Evolutionary conservation across 2,797 vertebrate species (phyloP).

Genomic region (Nyctalus aviator): DNA sequence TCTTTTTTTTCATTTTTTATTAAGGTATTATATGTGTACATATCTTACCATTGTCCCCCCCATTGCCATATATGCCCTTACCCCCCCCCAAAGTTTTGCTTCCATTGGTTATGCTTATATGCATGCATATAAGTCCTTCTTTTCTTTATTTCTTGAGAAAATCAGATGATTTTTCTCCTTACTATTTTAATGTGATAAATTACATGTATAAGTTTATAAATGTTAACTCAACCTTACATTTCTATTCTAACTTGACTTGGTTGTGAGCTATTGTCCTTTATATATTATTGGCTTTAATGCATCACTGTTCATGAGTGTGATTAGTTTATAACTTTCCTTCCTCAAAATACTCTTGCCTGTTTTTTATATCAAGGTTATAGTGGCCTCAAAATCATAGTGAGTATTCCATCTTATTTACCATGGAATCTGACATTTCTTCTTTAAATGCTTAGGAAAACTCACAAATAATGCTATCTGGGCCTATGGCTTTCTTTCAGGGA

Average conservation of each 20-base stretch:
- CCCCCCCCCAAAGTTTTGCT: too few species aligned
- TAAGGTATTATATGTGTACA: too few species aligned
- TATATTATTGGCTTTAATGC: not conserved
- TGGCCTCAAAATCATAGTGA: not conserved
- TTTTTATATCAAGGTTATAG: not conserved
- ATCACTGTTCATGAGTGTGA: not conserved
- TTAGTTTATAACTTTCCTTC: not conserved
- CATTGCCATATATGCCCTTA: too few species aligned
- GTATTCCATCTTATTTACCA: not conserved
- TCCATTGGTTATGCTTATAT: too few species aligned
- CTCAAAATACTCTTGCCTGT: not conserved
- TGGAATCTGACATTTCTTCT: not conserved
- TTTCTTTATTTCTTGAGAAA: not conserved
- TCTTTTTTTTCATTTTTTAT: too few species aligned
- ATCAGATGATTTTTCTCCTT: not conserved
- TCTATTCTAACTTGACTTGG: not conserved
- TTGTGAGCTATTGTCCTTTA: not conserved
- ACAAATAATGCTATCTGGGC: not conserved
- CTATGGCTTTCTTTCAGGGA: not conserved
- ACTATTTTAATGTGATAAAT: not conserved
- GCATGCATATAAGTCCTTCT: not conserved
- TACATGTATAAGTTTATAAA: not conserved
- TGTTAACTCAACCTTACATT: not conserved
- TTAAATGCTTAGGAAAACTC: not conserved
- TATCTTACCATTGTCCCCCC: too few species aligned